Evolutionary conservation across 1,140 invertebrate genomes (phyloP), one percentile per base, ranked within the genome.

Genomic region (Thalassaphorura encarpata): DNA sequence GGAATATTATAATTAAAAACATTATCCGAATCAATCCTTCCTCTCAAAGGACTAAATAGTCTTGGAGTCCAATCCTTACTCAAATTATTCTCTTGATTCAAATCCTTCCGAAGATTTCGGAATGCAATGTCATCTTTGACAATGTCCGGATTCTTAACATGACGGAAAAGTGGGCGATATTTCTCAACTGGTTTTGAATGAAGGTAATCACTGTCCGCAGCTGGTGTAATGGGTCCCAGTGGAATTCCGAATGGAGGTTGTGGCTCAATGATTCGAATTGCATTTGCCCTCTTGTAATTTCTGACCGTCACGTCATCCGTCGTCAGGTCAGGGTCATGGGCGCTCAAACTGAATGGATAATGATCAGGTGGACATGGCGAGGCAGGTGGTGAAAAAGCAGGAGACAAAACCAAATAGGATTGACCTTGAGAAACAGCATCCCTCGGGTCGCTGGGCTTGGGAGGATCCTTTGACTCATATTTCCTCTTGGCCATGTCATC

Each of bases 211-310:
- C 79, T 85, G 46, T 83, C 79, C 0, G 87, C 77, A 18, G 83
- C 80, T 6, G 81, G 76, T 0, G 84, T 77, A 4, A 89, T 78
- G 8, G 86, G 87, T 4, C 84, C 84, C 11, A 91, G 66, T 0
- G 89, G 88, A 66, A 93, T 91, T 16, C 89, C 89, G 70, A 93
- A 92, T 1, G 85, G 87, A 24, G 87, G 88, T 67, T 91, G 88
- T 6, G 84, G 85, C 28, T 62, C 60, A 0, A 77, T 63, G 1
- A 85, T 77, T 67, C 45, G 26, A 24, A 62, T 60, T 15, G 63
- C 19, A 50, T 86, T 88, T 1, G 83, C 81, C 67, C 84, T 79
- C 66, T 81, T 81, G 49, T 88, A 80, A 62, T 81, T 87, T 59
- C 88, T 76, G 68, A 83, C 89, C 3, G 85, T 81, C 0, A 91